Conservation (phyloP, 2,113 vertebrate species). For the Prunella himalayana region DNA sequence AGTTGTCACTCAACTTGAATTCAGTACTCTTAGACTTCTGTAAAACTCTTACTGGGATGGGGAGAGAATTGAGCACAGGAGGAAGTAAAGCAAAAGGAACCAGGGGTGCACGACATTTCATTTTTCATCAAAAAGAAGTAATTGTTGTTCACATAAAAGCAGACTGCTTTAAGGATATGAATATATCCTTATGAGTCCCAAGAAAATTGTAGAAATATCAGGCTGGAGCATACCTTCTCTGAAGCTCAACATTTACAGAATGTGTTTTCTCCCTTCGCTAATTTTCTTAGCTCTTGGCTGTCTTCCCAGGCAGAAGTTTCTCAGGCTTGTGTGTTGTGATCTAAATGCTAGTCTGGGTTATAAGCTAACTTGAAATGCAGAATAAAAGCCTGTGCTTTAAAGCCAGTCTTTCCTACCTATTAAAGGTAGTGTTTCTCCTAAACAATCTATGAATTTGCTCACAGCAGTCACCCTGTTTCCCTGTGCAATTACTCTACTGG, state of each 20-base stretch:
- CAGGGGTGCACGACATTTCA: not conserved
- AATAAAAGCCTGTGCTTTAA: not conserved
- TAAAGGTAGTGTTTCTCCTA: not conserved
- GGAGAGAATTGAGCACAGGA: not conserved
- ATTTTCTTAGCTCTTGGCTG: conserved; percentile 50
- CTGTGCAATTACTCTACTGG: not conserved
- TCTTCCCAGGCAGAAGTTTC: conserved; percentile 36
- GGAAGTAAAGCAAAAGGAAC: not conserved
- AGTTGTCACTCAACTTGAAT: not conserved
- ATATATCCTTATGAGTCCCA: not conserved
- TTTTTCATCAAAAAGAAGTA: conserved; percentile 26
- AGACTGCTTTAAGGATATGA: conserved; percentile 20
- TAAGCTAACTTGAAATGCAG: not conserved
- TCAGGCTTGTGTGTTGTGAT: not conserved
- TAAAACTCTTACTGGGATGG: not conserved
- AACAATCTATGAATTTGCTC: not conserved
- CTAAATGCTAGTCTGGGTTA: not conserved
- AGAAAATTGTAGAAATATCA: conserved; percentile 8
- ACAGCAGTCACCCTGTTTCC: not conserved
- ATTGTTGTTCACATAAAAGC: not conserved
- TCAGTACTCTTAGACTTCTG: not conserved
- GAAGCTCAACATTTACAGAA: conserved; percentile 29
- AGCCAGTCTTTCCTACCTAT: not conserved
- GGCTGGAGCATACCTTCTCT: not conserved
- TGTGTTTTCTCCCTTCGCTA: conserved; percentile 19